Base-by-base conservation (phyloP, 2,888 invertebrate genomes). In the Campoplex nolae region DNA sequence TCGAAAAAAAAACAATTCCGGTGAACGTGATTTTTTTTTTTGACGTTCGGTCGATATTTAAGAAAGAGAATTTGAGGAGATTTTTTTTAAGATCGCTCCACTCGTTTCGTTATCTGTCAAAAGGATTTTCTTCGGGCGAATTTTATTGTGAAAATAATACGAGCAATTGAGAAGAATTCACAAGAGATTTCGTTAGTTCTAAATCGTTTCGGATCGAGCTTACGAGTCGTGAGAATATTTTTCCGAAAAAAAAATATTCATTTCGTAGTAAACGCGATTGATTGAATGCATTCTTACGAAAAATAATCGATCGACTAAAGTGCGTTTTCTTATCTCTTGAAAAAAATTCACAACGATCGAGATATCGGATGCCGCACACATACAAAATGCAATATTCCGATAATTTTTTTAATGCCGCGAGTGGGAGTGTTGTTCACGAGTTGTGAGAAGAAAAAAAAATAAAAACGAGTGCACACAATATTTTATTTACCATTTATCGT, bases 241-340 rank as follows among this genome's bases (percentile, higher is more conserved):
- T 32, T 0, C 32, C 7, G 32, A 32, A 32, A 32, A 7, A 62
- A 32, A 13, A 16, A n/a, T n/a, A n/a, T n/a, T n/a, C n/a, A n/a
- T n/a, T n/a, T n/a, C n/a, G n/a, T n/a, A n/a, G n/a, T n/a, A n/a
- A n/a, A n/a, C n/a, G n/a, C n/a, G 1, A 62, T 62, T 16, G 16
- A 62, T 32, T 16, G 0, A 3, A 62, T 62, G 16, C 4, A 16
- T 62, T 32, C 32, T 62, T 32, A 32, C 13, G 62, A 32, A 62
- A n/a, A 62, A 62, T 62, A 32, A 62, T 32, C 62, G 32, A 32
- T 62, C 6, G 32, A 62, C 32, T 11, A 11, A 32, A 32, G 58
- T 62, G 58, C 32, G 32, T 62, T 62, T 62, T 16, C 62, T 62
- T 62, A 62, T 62, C 62, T 62, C 32, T 62, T 62, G 32, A 32